Evolutionary conservation across 2,888 invertebrate species (phyloP).

Genomic region (Leptopilina syphax): DNA sequence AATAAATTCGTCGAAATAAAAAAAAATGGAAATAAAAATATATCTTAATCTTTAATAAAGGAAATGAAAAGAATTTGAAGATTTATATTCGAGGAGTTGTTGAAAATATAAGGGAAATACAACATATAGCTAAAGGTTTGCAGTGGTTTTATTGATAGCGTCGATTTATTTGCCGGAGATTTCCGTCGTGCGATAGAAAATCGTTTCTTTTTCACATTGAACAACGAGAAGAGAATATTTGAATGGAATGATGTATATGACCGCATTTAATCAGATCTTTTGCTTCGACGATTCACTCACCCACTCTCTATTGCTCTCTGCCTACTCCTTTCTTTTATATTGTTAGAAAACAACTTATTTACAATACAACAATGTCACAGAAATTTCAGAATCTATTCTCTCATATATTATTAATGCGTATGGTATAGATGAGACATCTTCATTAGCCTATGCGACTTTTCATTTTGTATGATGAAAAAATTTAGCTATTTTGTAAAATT

Average conservation of each 20-base stretch:
- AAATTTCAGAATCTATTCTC: neutral
- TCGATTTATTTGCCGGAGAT: no score
- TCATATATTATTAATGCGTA: no score
- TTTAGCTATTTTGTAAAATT: no score
- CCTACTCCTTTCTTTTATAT: slow-evolving; percentile 37
- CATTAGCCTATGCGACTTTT: neutral
- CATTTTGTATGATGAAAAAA: no score
- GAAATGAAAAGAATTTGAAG: neutral
- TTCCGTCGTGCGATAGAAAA: neutral
- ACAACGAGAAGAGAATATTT: slow-evolving; percentile 2
- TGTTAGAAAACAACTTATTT: slow-evolving; percentile 26
- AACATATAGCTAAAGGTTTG: no score
- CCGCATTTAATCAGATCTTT: slow-evolving; percentile 30
- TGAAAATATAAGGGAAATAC: no score
- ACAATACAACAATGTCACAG: slow-evolving; percentile 20
- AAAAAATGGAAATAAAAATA: no score
- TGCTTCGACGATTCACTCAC: slow-evolving; percentile 20
- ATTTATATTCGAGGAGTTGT: neutral
- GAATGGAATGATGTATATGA: slow-evolving; percentile 27
- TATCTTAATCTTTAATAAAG: no score
- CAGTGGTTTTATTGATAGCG: no score
- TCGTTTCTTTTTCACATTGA: neutral
- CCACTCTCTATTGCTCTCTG: slow-evolving; percentile 35
- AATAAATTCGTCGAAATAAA: no score
- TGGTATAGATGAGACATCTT: neutral